Conservation (phyloP, 1,140 invertebrate species). For the Polypedilum pembai region DNA sequence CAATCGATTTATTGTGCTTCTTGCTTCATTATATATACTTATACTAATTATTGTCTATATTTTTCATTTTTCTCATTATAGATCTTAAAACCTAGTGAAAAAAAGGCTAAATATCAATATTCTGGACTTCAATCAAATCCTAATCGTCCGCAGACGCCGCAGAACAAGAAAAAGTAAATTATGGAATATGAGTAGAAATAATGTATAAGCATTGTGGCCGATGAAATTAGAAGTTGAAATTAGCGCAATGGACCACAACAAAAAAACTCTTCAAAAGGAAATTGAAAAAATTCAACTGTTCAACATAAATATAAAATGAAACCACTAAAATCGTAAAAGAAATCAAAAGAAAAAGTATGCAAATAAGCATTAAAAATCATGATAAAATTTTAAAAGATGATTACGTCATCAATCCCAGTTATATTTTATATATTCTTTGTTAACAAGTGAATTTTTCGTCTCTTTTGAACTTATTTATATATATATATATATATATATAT, state of each 20-base stretch:
- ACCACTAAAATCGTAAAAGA: too few relatives aligned
- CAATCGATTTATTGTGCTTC: not conserved
- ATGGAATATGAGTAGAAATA: not conserved
- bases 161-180: constrained; percentile 73
- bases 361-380: too few relatives aligned
- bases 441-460: too few relatives aligned
- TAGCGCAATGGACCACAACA: constrained; percentile 18
- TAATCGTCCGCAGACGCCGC: constrained; percentile 77
- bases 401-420: too few relatives aligned
- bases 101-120: constrained; percentile 99
- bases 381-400: too few relatives aligned
- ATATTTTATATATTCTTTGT: too few relatives aligned
- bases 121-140: constrained; percentile 60
- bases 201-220: not conserved
- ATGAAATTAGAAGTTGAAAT: not conserved
- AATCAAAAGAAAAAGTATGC: too few relatives aligned
- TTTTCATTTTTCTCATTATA: constrained; percentile 44
- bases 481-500: too few relatives aligned
- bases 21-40: not conserved
- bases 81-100: constrained; percentile 98
- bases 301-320: too few relatives aligned
- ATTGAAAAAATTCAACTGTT: too few relatives aligned
- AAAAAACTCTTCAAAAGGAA: too few relatives aligned
- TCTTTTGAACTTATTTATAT: too few relatives aligned
- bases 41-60: not conserved